Conservation (phyloP, 2,888 invertebrate genomes). For the Acanthacorydalis orientalis region DNA sequence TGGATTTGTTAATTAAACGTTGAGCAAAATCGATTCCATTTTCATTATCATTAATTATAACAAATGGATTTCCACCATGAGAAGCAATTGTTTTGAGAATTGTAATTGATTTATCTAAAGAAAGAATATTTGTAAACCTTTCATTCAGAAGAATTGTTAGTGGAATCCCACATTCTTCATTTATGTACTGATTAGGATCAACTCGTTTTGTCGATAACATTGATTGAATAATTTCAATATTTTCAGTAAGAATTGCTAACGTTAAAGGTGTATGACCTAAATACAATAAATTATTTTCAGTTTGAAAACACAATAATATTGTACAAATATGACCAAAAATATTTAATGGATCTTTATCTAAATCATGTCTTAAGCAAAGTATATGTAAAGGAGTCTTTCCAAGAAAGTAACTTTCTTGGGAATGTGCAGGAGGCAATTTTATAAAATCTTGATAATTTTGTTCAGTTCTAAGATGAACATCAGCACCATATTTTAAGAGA, state of each 20-base stretch:
- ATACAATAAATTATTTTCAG: constrained; percentile 14
- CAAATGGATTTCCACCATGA: constrained; percentile 19
- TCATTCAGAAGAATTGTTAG: constrained; percentile 19
- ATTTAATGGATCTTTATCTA: constrained; percentile 12
- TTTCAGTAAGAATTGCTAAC: constrained; percentile 21
- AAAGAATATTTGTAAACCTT: constrained; percentile 15
- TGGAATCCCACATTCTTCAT: constrained; percentile 20
- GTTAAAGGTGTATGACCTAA: constrained; percentile 22
- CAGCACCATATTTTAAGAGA: constrained; percentile 15
- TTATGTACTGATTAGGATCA: constrained; percentile 17
- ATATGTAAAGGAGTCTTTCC: constrained; percentile 24
- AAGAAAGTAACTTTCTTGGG: constrained; percentile 7
- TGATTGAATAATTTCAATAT: constrained; percentile 15
- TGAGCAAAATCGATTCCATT: constrained; percentile 18
- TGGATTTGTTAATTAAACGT: constrained; percentile 8
- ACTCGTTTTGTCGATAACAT: constrained; percentile 14
- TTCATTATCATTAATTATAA: constrained; percentile 14
- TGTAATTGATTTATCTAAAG: constrained; percentile 12
- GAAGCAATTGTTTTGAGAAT: constrained; percentile 15
- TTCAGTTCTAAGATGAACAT: constrained; percentile 18
- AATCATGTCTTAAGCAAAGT: constrained; percentile 21
- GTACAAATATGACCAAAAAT: constrained; percentile 14
- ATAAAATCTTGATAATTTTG: constrained; percentile 16
- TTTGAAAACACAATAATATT: constrained; percentile 13
- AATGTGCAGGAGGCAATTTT: too few species aligned